Evolutionary conservation across 2,888 invertebrate genomes (phyloP).

Genomic region (Sceliomorpha sp.): DNA sequence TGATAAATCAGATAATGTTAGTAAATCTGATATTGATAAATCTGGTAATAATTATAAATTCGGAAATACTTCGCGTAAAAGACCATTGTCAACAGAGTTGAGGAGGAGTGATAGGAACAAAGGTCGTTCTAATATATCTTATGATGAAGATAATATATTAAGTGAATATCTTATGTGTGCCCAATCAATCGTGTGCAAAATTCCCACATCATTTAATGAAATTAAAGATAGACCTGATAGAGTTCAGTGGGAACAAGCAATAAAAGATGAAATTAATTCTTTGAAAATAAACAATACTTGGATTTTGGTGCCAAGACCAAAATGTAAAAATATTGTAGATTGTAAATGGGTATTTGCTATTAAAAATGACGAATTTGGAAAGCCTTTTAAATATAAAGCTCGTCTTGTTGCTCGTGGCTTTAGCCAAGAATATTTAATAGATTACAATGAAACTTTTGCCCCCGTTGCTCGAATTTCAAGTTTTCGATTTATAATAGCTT

Average conservation of each 20-base stretch:
- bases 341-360: constrained; percentile 34
- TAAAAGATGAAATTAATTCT: constrained; percentile 10
- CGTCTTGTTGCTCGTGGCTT: constrained; percentile 23
- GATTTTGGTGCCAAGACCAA: constrained; percentile 5
- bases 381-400: constrained; percentile 28
- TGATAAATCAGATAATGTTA: no score
- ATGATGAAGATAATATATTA: no score
- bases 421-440: constrained; percentile 39
- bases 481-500: constrained; percentile 47
- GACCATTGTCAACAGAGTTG: no score
- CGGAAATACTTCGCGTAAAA: no score
- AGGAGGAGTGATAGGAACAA: no score
- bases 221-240: no score
- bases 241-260: constrained; percentile 7
- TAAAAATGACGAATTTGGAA: constrained; percentile 27
- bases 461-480: constrained; percentile 47
- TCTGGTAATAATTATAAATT: no score
- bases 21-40: no score
- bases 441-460: constrained; percentile 43
- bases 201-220: no score
- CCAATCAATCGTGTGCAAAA: no score
- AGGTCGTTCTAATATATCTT: no score
- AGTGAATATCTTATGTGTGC: no score
- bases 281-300: constrained; percentile 8
- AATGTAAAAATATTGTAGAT: constrained; percentile 33